Conservation (phyloP, 1,140 invertebrate genomes). For the Ips typographus region DNA sequence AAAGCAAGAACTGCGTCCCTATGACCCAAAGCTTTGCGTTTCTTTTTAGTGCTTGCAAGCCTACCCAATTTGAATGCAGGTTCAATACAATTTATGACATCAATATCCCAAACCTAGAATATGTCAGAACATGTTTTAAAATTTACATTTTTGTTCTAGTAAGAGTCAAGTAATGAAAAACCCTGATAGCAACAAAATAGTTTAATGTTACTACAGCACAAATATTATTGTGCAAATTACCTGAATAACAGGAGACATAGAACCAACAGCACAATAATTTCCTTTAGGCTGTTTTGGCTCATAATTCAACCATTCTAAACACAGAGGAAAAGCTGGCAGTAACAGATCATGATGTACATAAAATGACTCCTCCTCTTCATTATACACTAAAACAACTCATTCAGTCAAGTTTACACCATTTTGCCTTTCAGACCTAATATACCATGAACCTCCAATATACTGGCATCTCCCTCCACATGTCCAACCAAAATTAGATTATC, state of each 20-base stretch:
- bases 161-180: too few relatives aligned
- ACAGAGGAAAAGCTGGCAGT: conserved; percentile 84
- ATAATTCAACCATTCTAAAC: conserved; percentile 89
- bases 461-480: conserved; percentile 80
- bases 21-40: conserved; percentile 71
- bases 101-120: conserved; percentile 83
- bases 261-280: conserved; percentile 89
- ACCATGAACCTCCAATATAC: conserved; percentile 87
- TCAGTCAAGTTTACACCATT: conserved; percentile 2
- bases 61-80: conserved; percentile 80
- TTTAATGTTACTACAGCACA: too few relatives aligned
- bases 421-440: conserved; percentile 41
- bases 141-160: not conserved
- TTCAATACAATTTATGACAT: conserved; percentile 87
- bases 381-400: conserved; percentile 73
- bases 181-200: too few relatives aligned
- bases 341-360: conserved; percentile 94
- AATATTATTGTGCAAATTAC: not conserved
- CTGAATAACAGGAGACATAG: conserved; percentile 88
- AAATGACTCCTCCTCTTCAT: conserved; percentile 81
- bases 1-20: conserved; percentile 85
- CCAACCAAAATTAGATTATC: conserved; percentile 93
- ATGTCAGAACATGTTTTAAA: conserved; percentile 2
- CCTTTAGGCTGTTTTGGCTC: conserved; percentile 69
- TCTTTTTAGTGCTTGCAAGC: conserved; percentile 77